A percentile compares a stretch with the other conserved stretches of the same genome.
Evolutionary conservation across 2,888 invertebrate species (phyloP).

Genomic region (Archaeoteleia sp.): DNA sequence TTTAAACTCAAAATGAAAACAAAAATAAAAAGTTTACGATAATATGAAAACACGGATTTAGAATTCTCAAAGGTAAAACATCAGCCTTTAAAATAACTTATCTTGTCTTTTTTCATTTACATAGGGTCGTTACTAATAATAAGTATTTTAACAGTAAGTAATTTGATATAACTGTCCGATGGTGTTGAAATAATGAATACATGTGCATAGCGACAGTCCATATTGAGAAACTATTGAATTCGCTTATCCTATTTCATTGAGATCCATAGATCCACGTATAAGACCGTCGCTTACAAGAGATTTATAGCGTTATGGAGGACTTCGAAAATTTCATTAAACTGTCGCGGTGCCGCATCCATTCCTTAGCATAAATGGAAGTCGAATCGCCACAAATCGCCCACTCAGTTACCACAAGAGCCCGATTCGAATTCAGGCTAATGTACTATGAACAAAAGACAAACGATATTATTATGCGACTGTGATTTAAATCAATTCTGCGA

Average conservation of each 20-base stretch:
- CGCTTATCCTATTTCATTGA: conserved; percentile 39
- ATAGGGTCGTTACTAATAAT: no score
- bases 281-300: conserved; percentile 46
- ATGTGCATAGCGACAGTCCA: conserved; percentile 8
- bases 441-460: conserved; percentile 46
- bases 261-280: conserved; percentile 24
- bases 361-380: conserved; percentile 46
- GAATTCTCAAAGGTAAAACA: no score
- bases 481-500: conserved; percentile 39
- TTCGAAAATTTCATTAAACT: conserved; percentile 66
- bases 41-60: no score
- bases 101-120: no score
- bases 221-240: conserved; percentile 32
- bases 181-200: neutral
- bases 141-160: no score
- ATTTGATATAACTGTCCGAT: no score
- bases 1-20: no score
- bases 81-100: no score
- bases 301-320: conserved; percentile 59
- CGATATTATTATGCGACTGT: conserved; percentile 49
- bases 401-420: conserved; percentile 41
- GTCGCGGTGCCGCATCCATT: conserved; percentile 44
- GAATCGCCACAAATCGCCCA: conserved; percentile 49
- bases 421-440: conserved; percentile 43
- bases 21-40: no score